Percentiles rank a stretch among this genome's conserved stretches.
phyloP scores from a whole-genome alignment of 2,888 invertebrate genomes.

The Epinotia bilunana region DNA sequence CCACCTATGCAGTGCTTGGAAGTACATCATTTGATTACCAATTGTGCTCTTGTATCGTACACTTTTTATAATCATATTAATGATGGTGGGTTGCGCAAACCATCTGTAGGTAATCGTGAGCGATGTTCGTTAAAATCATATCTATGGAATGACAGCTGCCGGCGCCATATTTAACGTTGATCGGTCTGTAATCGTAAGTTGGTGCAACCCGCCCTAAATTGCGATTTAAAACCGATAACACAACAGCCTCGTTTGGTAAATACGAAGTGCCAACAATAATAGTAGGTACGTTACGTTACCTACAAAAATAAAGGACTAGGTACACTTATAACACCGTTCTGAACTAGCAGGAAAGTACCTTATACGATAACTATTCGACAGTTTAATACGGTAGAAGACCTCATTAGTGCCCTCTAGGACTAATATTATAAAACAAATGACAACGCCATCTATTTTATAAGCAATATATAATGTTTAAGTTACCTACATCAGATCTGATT shows the following conservation, averaged over 20 bases:
- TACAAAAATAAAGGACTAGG: background rate
- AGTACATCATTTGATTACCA: slow-evolving; percentile 11
- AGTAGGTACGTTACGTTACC: too few relatives aligned
- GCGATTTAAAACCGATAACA: background rate
- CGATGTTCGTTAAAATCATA: too few relatives aligned
- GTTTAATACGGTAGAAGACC: background rate
- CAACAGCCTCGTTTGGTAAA: background rate
- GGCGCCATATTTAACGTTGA: too few relatives aligned
- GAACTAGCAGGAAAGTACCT: too few relatives aligned
- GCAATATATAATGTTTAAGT: background rate
- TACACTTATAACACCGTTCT: background rate
- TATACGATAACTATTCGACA: background rate
- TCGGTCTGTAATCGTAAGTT: too few relatives aligned
- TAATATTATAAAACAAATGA: background rate
- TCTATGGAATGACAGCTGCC: too few relatives aligned
- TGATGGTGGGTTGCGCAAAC: too few relatives aligned
- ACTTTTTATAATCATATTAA: background rate
- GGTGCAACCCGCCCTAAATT: too few relatives aligned
- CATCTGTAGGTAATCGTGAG: too few relatives aligned
- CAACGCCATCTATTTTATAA: background rate
- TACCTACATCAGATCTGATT: background rate
- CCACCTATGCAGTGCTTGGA: slow-evolving; percentile 10
- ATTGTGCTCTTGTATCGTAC: slow-evolving; percentile 8
- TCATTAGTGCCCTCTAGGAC: background rate
- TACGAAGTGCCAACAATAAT: background rate